A percentile compares a stretch with the other conserved stretches of the same genome.
These are phyloP conservation scores for Nyctalus aviator DNA, from an alignment of 2,797 vertebrate genomes.

Conservation along the genomic window DNA sequence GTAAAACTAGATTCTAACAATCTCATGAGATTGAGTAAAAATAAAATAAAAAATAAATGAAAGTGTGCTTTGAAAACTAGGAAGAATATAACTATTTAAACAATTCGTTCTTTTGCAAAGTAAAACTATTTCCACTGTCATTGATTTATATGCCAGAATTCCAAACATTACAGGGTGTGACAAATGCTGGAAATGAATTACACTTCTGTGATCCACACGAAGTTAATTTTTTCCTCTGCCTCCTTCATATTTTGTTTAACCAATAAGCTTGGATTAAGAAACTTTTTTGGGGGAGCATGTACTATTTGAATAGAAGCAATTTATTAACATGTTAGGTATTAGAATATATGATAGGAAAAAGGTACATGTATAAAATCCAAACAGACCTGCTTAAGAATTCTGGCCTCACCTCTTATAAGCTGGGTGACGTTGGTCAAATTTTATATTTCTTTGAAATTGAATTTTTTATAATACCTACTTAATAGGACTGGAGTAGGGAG, in stretches of 20 bases:
- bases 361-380: not conserved
- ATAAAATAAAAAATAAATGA: not conserved
- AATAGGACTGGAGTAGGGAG: not conserved
- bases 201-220: not conserved
- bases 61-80: not conserved
- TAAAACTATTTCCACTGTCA: not conserved
- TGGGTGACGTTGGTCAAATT: not conserved
- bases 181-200: not conserved
- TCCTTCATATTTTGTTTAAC: not conserved
- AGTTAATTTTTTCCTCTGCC: not conserved
- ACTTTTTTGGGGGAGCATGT: not conserved
- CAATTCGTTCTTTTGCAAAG: not conserved
- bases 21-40: not conserved
- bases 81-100: not conserved
- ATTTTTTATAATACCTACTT: not conserved
- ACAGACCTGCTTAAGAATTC: not conserved
- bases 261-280: not conserved
- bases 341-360: not conserved
- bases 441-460: not conserved
- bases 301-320: not conserved
- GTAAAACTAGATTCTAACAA: not conserved
- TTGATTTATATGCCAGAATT: not conserved
- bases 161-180: not conserved
- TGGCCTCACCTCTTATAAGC: not conserved
- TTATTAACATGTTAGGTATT: not conserved